Evolutionary conservation across 2,888 invertebrate genomes (phyloP).

Genomic region (Clepsis dumicolana): DNA sequence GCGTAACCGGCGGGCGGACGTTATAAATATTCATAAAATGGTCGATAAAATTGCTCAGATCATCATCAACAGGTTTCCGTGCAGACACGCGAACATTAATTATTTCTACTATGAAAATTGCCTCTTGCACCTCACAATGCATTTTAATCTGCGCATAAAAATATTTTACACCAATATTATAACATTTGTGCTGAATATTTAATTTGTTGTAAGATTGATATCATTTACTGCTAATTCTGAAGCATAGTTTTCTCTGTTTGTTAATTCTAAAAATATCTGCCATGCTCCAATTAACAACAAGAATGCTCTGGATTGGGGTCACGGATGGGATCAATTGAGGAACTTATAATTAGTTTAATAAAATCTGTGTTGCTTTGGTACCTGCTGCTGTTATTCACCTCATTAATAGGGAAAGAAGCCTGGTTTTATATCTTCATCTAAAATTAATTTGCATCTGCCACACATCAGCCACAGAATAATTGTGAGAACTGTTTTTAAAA

Average conservation of each 20-base stretch:
- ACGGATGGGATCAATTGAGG: conserved; percentile 39
- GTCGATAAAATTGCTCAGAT: conserved; percentile 51
- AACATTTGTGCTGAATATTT: not conserved
- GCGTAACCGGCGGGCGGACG: conserved; percentile 65
- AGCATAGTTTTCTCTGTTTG: not conserved
- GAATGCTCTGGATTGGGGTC: conserved; percentile 41
- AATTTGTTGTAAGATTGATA: not conserved
- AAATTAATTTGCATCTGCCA: no score
- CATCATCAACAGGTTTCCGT: conserved; percentile 33
- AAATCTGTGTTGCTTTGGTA: conserved; percentile 10
- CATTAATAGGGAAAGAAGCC: no score
- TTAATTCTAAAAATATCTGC: conserved; percentile 31
- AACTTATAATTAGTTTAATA: conserved; percentile 31
- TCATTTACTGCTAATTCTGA: not conserved
- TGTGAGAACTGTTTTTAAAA: no score
- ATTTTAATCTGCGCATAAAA: not conserved
- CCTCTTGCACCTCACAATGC: not conserved
- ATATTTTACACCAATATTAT: not conserved
- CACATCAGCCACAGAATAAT: no score
- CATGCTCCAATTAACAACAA: conserved; percentile 34
- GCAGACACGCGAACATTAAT: conserved; percentile 13
- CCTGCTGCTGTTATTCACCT: not conserved
- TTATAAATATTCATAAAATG: conserved; percentile 63
- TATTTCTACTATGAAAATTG: conserved; percentile 7
- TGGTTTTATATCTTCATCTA: no score